Evolutionary conservation across 1,140 invertebrate genomes (phyloP).

Genomic region (Arion vulgaris): DNA sequence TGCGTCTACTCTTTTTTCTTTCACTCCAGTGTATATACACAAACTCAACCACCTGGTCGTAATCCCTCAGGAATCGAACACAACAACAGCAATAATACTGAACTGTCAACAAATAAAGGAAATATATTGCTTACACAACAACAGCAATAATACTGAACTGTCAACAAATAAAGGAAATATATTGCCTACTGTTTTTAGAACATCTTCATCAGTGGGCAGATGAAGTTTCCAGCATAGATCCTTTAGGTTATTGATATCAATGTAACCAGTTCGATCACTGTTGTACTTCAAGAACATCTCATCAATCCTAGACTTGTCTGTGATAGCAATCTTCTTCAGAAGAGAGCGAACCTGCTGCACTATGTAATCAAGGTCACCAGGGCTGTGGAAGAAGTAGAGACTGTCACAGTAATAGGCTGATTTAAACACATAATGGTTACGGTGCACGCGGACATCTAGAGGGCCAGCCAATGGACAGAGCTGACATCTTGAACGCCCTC

Average conservation of each 20-base stretch:
- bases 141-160: too few species aligned
- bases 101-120: too few species aligned
- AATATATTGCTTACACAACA: conserved; percentile 48
- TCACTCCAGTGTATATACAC: too few species aligned
- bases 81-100: too few species aligned
- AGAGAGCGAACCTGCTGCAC: conserved; percentile 68
- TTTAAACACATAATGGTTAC: too few species aligned
- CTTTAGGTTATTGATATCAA: conserved; percentile 67
- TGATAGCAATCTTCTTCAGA: conserved; percentile 72
- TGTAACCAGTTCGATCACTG: conserved; percentile 67
- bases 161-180: neutral
- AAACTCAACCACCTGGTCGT: too few species aligned
- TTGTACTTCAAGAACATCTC: conserved; percentile 72
- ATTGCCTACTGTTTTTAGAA: conserved; percentile 67
- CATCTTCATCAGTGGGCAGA: conserved; percentile 70
- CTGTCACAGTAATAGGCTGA: neutral
- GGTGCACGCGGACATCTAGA: too few species aligned
- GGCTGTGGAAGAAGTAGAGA: conserved; percentile 40
- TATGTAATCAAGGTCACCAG: conserved; percentile 62
- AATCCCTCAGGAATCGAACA: too few species aligned
- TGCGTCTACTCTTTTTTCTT: too few species aligned
- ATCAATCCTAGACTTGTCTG: conserved; percentile 69
- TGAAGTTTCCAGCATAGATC: conserved; percentile 66
- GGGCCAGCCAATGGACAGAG: too few species aligned
- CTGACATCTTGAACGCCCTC: too few species aligned